A percentile compares a stretch with the other conserved stretches of the same genome.
phyloP scores from a whole-genome alignment of 2,888 invertebrate species.

The Metallyticus violacea region DNA sequence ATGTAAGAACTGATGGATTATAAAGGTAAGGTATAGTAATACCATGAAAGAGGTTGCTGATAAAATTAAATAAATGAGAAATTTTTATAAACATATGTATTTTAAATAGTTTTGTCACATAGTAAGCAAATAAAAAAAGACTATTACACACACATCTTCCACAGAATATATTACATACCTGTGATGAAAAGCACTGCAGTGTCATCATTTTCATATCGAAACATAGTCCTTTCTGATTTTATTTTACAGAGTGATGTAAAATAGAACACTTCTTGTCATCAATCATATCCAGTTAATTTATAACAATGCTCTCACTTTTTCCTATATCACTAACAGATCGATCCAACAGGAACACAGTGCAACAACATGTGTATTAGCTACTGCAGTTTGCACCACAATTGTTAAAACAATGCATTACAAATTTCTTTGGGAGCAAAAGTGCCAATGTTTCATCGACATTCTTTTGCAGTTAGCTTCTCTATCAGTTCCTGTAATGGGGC shows the following conservation, averaged over 20 bases:
- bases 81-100: background rate
- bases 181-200: background rate
- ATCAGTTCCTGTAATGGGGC: constrained; percentile 97
- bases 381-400: background rate
- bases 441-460: constrained; percentile 65
- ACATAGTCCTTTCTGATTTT: background rate
- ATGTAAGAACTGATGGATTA: too few relatives aligned
- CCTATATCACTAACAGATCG: background rate
- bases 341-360: background rate
- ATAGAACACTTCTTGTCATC: background rate
- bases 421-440: background rate
- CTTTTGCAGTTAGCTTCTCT: constrained; percentile 90
- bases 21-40: background rate
- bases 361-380: background rate
- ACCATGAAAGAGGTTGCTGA: background rate
- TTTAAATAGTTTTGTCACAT: background rate
- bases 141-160: background rate
- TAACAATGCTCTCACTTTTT: constrained; percentile 3
- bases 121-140: background rate
- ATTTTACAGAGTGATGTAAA: background rate
- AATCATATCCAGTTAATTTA: background rate
- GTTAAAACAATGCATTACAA: background rate
- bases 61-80: background rate
- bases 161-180: background rate
- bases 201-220: background rate